These are phyloP conservation scores for Sturnira hondurensis DNA, from an alignment of 2,113 vertebrate genomes.

Conservation along the genomic window DNA sequence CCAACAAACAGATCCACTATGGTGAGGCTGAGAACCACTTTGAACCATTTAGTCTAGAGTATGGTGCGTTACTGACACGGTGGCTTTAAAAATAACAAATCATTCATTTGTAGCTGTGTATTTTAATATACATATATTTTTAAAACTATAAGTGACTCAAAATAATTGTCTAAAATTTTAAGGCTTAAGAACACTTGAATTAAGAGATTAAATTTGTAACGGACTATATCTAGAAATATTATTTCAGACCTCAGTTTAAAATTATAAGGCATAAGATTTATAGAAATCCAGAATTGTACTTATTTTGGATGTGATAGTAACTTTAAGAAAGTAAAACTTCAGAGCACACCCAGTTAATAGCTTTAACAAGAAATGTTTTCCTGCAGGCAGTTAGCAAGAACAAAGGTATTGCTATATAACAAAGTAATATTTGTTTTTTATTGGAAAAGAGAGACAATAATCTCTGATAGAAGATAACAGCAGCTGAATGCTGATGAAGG, in stretches of 20 bases:
- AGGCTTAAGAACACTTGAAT: neutral
- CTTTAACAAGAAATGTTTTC: constrained; percentile 51
- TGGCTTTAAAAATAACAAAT: neutral
- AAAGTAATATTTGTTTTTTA: constrained; percentile 57
- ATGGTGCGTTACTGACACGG: neutral
- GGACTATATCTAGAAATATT: neutral
- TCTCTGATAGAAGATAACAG: constrained; percentile 60
- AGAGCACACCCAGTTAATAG: constrained; percentile 16
- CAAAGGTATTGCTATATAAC: constrained; percentile 43
- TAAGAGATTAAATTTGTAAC: neutral
- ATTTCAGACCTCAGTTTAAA: neutral
- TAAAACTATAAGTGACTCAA: constrained; percentile 3
- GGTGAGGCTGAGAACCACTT: neutral
- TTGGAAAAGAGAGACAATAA: constrained; percentile 56
- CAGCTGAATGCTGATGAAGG: constrained; percentile 70
- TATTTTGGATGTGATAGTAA: neutral
- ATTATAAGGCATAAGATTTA: neutral
- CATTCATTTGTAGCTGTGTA: neutral
- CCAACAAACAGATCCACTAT: too few relatives aligned
- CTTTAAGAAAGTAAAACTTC: neutral
- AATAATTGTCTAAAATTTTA: neutral
- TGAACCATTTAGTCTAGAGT: neutral
- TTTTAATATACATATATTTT: neutral
- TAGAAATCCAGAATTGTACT: neutral
- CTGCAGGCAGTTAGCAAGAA: constrained; percentile 25